Evolutionary conservation across 2,113 vertebrate genomes (phyloP).

Genomic region (Dasyprocta punctata): DNA sequence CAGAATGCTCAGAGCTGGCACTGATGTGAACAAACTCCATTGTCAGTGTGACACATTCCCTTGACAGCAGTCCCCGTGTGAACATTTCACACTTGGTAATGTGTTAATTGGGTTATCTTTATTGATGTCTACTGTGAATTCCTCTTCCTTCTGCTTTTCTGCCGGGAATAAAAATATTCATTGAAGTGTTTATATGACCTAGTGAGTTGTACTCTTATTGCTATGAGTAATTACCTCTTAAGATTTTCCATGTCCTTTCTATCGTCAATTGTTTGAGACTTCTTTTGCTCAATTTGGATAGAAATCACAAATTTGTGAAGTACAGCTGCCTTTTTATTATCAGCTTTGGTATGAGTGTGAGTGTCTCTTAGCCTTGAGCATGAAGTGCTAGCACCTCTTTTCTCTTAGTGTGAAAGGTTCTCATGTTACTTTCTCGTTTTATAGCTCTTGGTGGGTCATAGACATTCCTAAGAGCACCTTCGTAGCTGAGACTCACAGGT

Average conservation of each 20-base stretch:
- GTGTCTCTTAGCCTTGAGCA: not conserved
- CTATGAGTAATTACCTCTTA: not conserved
- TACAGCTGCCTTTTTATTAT: not conserved
- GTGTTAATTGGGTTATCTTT: not conserved
- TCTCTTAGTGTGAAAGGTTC: not conserved
- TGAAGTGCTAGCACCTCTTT: not conserved
- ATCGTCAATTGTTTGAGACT: not conserved
- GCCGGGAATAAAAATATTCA: not conserved
- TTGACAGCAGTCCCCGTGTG: accelerated
- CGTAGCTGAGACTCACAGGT: not conserved
- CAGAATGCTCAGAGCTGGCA: not conserved
- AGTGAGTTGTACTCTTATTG: not conserved
- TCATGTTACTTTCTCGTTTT: not conserved
- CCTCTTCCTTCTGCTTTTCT: not conserved
- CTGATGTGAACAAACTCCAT: not conserved
- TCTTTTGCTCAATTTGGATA: not conserved
- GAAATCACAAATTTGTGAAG: not conserved
- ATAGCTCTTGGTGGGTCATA: not conserved
- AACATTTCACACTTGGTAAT: not conserved
- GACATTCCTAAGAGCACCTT: not conserved
- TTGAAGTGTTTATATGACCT: not conserved
- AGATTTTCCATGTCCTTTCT: not conserved
- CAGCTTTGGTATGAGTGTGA: not conserved
- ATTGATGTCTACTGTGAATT: not conserved
- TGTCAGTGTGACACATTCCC: not conserved